Evolutionary conservation across 2,888 invertebrate species (phyloP).

Genomic region (Dynastes hyllus): DNA sequence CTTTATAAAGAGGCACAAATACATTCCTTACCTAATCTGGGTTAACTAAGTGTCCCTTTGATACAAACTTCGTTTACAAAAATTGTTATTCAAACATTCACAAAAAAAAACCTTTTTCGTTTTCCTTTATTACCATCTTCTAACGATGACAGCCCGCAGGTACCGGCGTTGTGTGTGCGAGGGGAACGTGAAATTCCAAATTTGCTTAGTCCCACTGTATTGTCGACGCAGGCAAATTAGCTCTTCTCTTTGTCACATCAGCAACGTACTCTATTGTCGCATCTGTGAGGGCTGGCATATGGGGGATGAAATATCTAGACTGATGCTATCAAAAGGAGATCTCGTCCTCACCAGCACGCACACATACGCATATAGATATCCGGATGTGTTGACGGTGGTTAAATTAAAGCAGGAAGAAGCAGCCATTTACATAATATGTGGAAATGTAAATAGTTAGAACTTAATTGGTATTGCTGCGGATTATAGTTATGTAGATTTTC

Average conservation of each 20-base stretch:
- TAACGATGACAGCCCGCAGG: too few relatives aligned
- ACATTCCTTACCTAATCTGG: too few relatives aligned
- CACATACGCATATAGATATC: too few relatives aligned
- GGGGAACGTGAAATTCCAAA: background rate
- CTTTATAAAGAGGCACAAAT: too few relatives aligned
- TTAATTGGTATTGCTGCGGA: background rate
- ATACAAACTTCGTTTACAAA: too few relatives aligned
- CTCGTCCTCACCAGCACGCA: too few relatives aligned
- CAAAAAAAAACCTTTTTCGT: too few relatives aligned
- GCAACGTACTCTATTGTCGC: background rate
- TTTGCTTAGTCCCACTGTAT: background rate
- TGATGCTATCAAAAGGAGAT: slow-evolving; percentile 11
- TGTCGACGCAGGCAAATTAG: background rate
- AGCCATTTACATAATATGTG: background rate
- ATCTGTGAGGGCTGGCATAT: background rate
- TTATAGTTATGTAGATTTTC: too few relatives aligned
- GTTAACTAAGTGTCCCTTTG: too few relatives aligned
- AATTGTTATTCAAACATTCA: too few relatives aligned
- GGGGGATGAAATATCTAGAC: background rate
- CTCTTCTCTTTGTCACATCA: background rate
- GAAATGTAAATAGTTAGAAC: slow-evolving; percentile 1
- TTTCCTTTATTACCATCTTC: too few relatives aligned
- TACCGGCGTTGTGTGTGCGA: too few relatives aligned
- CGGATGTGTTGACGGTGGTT: background rate
- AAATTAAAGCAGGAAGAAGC: background rate